These are phyloP conservation scores for Phrynosoma platyrhinos DNA, from an alignment of 2,113 vertebrate genomes.

Conservation along the genomic window DNA sequence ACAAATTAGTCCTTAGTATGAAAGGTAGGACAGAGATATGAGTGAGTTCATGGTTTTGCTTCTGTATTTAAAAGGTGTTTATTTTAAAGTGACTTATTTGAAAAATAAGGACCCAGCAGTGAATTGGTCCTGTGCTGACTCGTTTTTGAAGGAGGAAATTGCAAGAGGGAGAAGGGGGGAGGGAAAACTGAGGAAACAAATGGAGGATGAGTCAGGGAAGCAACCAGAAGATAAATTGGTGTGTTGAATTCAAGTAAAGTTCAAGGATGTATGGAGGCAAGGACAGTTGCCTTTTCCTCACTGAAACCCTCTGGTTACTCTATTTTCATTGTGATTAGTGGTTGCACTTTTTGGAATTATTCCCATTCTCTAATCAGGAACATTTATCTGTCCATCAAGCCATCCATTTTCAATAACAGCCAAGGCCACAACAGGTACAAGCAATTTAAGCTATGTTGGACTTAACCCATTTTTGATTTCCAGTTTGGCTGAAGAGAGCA, in stretches of 20 bases:
- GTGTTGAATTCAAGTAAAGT: background rate
- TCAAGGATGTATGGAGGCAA: background rate
- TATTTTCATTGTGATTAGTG: background rate
- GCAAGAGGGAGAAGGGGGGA: background rate
- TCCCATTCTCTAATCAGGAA: background rate
- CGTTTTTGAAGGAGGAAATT: constrained; percentile 2
- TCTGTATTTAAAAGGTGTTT: background rate
- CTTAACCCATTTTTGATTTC: background rate
- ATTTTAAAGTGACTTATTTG: too few species aligned
- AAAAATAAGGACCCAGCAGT: background rate
- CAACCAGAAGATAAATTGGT: background rate
- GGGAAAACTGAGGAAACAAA: background rate
- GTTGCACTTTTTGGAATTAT: background rate
- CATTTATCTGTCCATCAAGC: background rate
- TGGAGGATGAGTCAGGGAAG: background rate
- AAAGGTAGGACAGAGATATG: background rate
- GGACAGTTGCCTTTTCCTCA: background rate
- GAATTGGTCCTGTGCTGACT: background rate
- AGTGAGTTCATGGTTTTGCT: background rate
- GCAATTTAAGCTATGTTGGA: background rate
- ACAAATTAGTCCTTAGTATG: background rate
- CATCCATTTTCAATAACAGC: background rate
- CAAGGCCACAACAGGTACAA: background rate
- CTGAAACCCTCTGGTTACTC: background rate
- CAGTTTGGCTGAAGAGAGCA: background rate